A percentile compares a stretch with the other conserved stretches of the same genome.
phyloP scores from a whole-genome alignment of 1,140 invertebrate genomes.

The Aphis gossypii region DNA sequence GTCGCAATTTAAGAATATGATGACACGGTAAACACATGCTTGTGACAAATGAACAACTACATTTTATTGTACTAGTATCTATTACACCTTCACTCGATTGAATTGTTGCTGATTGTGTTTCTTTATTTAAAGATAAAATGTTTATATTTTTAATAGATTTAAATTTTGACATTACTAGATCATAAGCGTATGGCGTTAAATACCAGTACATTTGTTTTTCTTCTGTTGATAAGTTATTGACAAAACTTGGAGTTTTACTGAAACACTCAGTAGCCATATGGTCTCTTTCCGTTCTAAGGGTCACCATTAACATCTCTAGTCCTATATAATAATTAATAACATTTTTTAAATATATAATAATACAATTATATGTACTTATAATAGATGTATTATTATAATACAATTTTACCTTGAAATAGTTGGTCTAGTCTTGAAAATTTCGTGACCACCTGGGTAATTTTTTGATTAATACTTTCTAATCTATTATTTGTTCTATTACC shows the following conservation, averaged over 20 bases:
- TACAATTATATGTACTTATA: too few species aligned
- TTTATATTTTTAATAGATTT: too few species aligned
- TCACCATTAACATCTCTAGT: neutral
- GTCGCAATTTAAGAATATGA: too few species aligned
- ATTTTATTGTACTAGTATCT: too few species aligned
- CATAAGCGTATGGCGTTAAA: too few species aligned
- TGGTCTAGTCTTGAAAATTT: neutral
- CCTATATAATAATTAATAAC: neutral
- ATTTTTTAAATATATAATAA: neutral
- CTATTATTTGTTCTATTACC: neutral
- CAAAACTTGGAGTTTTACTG: neutral
- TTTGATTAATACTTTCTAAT: neutral
- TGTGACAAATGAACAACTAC: too few species aligned
- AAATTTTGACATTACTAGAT: too few species aligned
- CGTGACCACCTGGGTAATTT: neutral
- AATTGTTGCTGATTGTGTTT: too few species aligned
- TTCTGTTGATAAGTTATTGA: neutral
- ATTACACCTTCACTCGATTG: too few species aligned
- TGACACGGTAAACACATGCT: too few species aligned
- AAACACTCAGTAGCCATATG: neutral
- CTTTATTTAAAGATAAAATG: too few species aligned
- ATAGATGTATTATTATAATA: neutral
- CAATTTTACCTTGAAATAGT: neutral
- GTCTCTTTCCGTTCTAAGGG: neutral
- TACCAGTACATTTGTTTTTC: too few species aligned